Percentiles rank a stretch among this genome's conserved stretches.
Evolutionary conservation across 2,888 invertebrate species (phyloP).

Genomic region (Patella depressa): DNA sequence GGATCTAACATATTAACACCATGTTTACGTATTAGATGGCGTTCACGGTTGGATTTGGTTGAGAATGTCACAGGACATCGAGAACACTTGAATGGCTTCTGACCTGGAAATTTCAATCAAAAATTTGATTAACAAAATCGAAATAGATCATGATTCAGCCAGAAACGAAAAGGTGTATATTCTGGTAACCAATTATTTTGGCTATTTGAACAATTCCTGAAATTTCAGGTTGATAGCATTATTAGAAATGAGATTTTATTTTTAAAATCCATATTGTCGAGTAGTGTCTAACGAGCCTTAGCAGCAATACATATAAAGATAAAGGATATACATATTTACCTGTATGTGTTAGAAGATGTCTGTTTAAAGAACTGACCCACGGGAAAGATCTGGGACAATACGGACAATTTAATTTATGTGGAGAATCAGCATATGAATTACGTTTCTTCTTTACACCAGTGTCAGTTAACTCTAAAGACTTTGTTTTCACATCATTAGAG

Average conservation of each 20-base stretch:
- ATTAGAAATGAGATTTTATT: too few relatives aligned
- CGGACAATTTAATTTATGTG: slow-evolving; percentile 92
- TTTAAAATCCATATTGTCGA: too few relatives aligned
- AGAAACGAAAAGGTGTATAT: neutral
- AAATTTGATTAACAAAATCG: neutral
- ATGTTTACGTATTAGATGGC: slow-evolving; percentile 91
- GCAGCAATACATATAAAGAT: too few relatives aligned
- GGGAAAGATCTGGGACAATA: slow-evolving; percentile 94
- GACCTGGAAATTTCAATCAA: slow-evolving; percentile 70
- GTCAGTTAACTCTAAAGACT: slow-evolving; percentile 10
- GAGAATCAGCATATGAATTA: slow-evolving; percentile 94
- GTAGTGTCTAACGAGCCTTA: too few relatives aligned
- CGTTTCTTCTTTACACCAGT: slow-evolving; percentile 80
- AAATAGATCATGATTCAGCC: neutral
- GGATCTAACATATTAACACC: slow-evolving; percentile 73
- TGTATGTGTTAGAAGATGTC: slow-evolving; percentile 95
- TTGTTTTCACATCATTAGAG: neutral
- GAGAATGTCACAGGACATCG: slow-evolving; percentile 94
- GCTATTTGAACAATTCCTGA: too few relatives aligned
- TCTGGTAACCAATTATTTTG: too few relatives aligned
- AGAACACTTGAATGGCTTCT: slow-evolving; percentile 95
- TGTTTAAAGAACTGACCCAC: slow-evolving; percentile 94
- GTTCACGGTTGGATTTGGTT: slow-evolving; percentile 96
- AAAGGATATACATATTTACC: slow-evolving; percentile 69
- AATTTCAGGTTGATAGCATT: too few relatives aligned